A percentile compares a stretch with the other conserved stretches of the same genome.
These are phyloP conservation scores for Sebastolobus alascanus DNA, from an alignment of 2,797 vertebrate genomes.

Conservation along the genomic window DNA sequence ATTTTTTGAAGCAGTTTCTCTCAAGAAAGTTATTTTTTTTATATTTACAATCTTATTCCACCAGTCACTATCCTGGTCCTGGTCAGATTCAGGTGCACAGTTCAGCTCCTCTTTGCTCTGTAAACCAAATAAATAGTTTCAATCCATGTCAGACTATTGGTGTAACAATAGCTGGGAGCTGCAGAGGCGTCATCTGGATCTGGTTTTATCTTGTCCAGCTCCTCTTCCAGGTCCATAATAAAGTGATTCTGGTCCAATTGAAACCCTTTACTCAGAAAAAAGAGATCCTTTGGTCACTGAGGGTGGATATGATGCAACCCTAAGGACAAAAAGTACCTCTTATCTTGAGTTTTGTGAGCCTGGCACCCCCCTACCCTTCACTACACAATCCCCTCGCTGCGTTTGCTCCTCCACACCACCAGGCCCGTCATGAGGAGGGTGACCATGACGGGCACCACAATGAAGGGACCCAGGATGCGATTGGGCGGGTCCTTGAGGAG, in stretches of 20 bases:
- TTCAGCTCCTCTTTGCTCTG: constrained; percentile 9
- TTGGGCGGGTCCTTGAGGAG: constrained; percentile 90
- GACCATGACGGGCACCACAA: constrained; percentile 89
- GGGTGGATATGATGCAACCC: constrained; percentile 8
- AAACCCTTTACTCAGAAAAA: constrained; percentile 8
- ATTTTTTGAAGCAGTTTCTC: constrained; percentile 24
- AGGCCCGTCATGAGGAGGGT: constrained; percentile 93
- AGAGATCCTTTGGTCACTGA: constrained; percentile 53
- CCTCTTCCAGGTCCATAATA: constrained; percentile 9
- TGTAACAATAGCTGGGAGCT: not conserved
- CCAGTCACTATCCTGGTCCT: constrained; percentile 22
- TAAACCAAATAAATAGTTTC: constrained; percentile 24
- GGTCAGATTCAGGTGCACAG: constrained; percentile 5
- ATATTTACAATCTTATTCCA: constrained; percentile 28
- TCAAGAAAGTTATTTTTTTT: constrained; percentile 13
- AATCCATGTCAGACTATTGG: constrained; percentile 9
- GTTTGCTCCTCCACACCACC: constrained; percentile 96
- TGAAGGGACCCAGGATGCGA: constrained; percentile 91
- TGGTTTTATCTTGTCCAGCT: constrained; percentile 25
- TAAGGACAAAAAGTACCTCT: constrained; percentile 22
- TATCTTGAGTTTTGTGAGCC: constrained; percentile 18
- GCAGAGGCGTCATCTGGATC: constrained; percentile 15
- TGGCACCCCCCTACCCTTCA: not conserved
- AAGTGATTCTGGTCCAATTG: not conserved
- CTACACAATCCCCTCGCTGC: constrained; percentile 92